These are phyloP conservation scores for Aphelinus atriplicis DNA, from an alignment of 1,140 invertebrate genomes.

Conservation along the genomic window DNA sequence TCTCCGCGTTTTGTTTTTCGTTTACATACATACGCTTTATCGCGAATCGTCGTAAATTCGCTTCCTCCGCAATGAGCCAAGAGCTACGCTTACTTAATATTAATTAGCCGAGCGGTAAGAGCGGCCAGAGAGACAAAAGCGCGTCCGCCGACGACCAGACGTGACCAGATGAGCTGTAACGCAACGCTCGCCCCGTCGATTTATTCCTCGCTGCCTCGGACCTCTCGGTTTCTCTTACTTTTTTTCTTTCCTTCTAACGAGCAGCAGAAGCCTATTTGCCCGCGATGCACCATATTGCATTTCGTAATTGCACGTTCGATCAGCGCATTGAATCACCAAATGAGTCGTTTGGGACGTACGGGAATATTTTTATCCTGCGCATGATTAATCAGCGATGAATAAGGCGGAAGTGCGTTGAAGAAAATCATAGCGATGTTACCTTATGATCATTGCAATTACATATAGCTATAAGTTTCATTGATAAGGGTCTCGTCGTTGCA, in stretches of 20 bases:
- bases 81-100: constrained; percentile 33
- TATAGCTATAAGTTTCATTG: background rate
- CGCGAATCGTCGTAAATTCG: constrained; percentile 19
- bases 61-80: constrained; percentile 18
- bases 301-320: background rate
- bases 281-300: too few species aligned
- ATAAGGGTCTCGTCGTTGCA: background rate
- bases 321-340: constrained; percentile 6
- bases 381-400: background rate
- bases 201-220: constrained; percentile 7
- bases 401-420: constrained; percentile 18
- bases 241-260: background rate
- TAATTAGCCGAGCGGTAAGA: constrained; percentile 26
- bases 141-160: background rate
- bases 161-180: constrained; percentile 22
- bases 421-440: background rate
- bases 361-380: background rate
- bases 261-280: too few species aligned
- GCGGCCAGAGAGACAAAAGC: too few species aligned
- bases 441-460: too few species aligned
- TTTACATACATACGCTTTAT: background rate
- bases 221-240: background rate
- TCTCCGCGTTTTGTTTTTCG: background rate
- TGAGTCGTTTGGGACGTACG: background rate
- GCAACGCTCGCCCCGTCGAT: background rate